Conservation (phyloP, 2,797 vertebrate genomes). For the Pseudocheirus occidentalis region DNA sequence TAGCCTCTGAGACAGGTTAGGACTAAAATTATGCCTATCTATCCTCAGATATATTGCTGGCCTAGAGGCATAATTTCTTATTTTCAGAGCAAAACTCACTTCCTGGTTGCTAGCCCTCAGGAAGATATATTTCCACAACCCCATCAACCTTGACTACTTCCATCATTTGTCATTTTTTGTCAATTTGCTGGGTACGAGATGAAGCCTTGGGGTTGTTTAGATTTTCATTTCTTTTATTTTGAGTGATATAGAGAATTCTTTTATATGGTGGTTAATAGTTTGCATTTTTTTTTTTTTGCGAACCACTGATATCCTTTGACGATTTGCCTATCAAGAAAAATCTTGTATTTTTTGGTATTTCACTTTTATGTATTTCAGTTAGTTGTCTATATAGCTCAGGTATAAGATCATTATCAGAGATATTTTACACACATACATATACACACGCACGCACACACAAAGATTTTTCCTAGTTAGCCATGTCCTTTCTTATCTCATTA, state of each 20-base stretch:
- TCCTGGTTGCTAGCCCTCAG: background rate
- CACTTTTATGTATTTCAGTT: background rate
- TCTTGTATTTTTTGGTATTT: background rate
- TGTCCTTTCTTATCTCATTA: background rate
- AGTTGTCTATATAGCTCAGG: background rate
- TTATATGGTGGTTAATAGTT: background rate
- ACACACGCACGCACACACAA: background rate
- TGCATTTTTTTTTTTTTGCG: background rate
- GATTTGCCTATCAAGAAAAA: background rate
- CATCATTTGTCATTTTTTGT: background rate
- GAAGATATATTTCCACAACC: background rate
- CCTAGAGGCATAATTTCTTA: background rate
- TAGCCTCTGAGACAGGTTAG: background rate
- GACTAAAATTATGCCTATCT: background rate
- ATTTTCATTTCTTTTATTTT: background rate
- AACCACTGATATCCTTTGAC: background rate
- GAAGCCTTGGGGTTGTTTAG: background rate
- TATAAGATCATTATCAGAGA: background rate
- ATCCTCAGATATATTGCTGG: background rate
- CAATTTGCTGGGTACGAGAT: background rate
- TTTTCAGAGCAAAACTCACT: background rate
- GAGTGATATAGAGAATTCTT: background rate
- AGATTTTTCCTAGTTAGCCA: background rate
- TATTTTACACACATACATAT: background rate
- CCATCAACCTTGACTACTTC: background rate